A percentile compares a stretch with the other conserved stretches of the same genome.
These are phyloP conservation scores for Cyclophora punctaria DNA, from an alignment of 2,888 invertebrate species.

Conservation along the genomic window DNA sequence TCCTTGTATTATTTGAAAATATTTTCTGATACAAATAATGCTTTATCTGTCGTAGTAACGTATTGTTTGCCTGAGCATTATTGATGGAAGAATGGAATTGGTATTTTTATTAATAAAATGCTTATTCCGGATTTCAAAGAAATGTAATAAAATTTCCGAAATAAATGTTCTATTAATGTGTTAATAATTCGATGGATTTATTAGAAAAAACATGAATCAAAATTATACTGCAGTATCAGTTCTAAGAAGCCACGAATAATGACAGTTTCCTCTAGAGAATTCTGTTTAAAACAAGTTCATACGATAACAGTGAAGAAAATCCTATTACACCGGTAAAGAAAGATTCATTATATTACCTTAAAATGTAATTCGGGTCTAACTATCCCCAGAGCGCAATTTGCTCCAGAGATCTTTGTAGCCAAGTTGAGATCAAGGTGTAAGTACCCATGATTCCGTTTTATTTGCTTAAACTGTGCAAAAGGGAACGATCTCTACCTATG, in stretches of 20 bases:
- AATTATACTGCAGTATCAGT: no score
- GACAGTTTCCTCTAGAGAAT: no score
- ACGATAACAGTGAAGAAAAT: slow-evolving; percentile 3
- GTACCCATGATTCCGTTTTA: slow-evolving; percentile 22
- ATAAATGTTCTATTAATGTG: no score
- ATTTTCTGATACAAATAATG: slow-evolving; percentile 9
- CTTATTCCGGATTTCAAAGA: no score
- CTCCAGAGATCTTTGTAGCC: slow-evolving; percentile 25
- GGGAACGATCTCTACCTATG: slow-evolving; percentile 18
- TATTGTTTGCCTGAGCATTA: slow-evolving; percentile 2
- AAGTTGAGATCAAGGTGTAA: slow-evolving; percentile 34
- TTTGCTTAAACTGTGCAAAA: slow-evolving; percentile 15
- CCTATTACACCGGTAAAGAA: background rate
- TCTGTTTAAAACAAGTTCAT: no score
- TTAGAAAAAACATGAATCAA: no score
- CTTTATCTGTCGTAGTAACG: slow-evolving; percentile 1
- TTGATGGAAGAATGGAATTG: slow-evolving; percentile 1
- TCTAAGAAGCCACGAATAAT: no score
- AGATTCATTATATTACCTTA: background rate
- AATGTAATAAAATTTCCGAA: no score
- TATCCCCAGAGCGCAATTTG: slow-evolving; percentile 32
- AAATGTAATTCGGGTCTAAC: slow-evolving; percentile 17
- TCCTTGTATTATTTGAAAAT: slow-evolving; percentile 11
- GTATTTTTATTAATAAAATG: no score
- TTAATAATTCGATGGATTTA: no score